These are phyloP conservation scores for Lepilemur septentrionalis DNA, from an alignment of 2,797 vertebrate species.

Conservation along the genomic window DNA sequence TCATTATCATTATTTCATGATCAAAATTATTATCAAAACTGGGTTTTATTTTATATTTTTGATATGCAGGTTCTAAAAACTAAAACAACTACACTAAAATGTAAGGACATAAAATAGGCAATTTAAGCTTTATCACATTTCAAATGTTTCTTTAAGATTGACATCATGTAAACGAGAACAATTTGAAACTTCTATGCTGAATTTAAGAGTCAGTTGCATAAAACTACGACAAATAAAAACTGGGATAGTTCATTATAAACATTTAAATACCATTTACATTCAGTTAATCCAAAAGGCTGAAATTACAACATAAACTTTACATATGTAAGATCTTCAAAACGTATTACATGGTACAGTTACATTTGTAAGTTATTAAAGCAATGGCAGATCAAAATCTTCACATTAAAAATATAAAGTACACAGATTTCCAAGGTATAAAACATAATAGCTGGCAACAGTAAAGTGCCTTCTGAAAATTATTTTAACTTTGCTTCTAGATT, in stretches of 20 bases:
- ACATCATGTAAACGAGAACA: not conserved
- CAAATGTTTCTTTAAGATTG: constrained; percentile 37
- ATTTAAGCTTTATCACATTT: constrained; percentile 28
- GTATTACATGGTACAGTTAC: not conserved
- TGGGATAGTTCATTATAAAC: not conserved
- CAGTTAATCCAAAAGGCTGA: not conserved
- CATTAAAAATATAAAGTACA: constrained; percentile 22
- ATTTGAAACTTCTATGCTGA: not conserved
- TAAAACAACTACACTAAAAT: not conserved
- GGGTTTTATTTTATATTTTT: not conserved
- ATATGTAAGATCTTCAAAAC: constrained; percentile 22
- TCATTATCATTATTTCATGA: not conserved
- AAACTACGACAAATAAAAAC: constrained; percentile 32
- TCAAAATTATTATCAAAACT: constrained; percentile 7
- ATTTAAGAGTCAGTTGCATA: not conserved
- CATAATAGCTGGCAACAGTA: not conserved
- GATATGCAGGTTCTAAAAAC: not conserved
- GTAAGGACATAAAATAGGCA: not conserved
- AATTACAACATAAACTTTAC: not conserved
- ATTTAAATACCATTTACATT: constrained; percentile 24
- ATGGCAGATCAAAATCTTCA: constrained; percentile 23
- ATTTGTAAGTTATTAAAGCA: constrained; percentile 41
- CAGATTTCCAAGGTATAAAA: not conserved
- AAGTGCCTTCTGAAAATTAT: constrained; percentile 12
- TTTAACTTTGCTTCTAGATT: not conserved